phyloP scores from a whole-genome alignment of 2,797 vertebrate genomes.

The Eutrigla gurnardus region DNA sequence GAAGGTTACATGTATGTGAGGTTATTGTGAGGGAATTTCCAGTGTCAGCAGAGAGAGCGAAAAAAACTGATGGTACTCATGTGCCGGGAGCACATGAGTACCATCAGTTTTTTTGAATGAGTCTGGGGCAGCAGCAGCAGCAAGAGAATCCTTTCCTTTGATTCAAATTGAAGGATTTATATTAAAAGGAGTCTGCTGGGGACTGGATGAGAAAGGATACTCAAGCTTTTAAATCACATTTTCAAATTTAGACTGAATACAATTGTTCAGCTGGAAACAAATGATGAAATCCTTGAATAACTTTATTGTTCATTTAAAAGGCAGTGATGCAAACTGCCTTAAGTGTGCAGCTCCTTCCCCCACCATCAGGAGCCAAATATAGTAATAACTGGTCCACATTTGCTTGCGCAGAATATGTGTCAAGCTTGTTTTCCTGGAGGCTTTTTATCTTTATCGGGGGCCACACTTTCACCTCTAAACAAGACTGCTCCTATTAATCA shows the following conservation, averaged over 20 bases:
- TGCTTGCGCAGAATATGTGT: slow-evolving; percentile 47
- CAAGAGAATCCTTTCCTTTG: not conserved
- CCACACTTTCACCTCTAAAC: slow-evolving; percentile 40
- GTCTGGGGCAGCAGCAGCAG: not conserved
- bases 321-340: slow-evolving; percentile 29
- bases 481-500: slow-evolving; percentile 46
- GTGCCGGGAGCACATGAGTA: no score
- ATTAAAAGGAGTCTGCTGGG: slow-evolving; percentile 7
- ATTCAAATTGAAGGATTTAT: slow-evolving; percentile 23
- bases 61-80: slow-evolving; percentile 28
- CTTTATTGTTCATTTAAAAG: slow-evolving; percentile 20
- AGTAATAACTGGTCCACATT: slow-evolving; percentile 43
- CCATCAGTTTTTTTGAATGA: slow-evolving; percentile 13
- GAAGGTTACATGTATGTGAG: slow-evolving; percentile 44
- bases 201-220: slow-evolving; percentile 4
- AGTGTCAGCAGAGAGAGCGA: slow-evolving; percentile 21
- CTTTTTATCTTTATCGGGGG: slow-evolving; percentile 27
- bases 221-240: slow-evolving; percentile 10
- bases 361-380: slow-evolving; percentile 40
- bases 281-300: slow-evolving; percentile 38
- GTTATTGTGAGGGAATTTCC: slow-evolving; percentile 31
- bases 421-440: slow-evolving; percentile 46
- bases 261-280: slow-evolving; percentile 22
- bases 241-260: slow-evolving; percentile 16
- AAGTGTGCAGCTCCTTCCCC: slow-evolving; percentile 1